phyloP scores from a whole-genome alignment of 2,797 vertebrate genomes.

The Brotula barbata region DNA sequence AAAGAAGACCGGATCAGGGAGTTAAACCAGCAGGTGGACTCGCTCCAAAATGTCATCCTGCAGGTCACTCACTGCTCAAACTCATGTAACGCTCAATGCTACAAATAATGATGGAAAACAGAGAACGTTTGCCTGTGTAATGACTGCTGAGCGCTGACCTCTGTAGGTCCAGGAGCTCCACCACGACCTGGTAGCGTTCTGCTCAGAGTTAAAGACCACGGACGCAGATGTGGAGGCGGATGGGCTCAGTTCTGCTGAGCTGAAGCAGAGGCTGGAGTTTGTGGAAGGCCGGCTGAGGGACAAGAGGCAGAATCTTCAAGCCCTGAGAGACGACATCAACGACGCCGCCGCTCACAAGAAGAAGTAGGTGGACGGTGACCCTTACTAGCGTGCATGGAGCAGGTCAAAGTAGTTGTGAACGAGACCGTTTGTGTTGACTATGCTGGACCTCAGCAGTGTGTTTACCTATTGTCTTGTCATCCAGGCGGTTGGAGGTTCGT shows the following conservation, averaged over 20 bases:
- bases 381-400: neutral
- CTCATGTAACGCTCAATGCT: neutral
- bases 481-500: constrained; percentile 71
- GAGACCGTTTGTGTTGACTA: neutral
- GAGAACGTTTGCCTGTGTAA: neutral
- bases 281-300: constrained; percentile 66
- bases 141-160: neutral
- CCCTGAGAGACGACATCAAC: constrained; percentile 64
- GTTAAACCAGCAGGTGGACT: constrained; percentile 78
- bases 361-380: constrained; percentile 49
- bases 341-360: constrained; percentile 64
- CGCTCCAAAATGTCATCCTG: constrained; percentile 73
- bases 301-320: constrained; percentile 67
- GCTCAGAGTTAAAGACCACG: constrained; percentile 75
- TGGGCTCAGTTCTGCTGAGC: constrained; percentile 51
- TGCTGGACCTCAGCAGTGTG: neutral
- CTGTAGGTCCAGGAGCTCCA: constrained; percentile 74
- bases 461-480: constrained; percentile 17
- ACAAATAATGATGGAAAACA: neutral
- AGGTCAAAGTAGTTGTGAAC: neutral
- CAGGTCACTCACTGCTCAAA: constrained; percentile 65
- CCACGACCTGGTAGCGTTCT: constrained; percentile 72
- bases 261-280: constrained; percentile 67
- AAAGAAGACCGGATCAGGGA: constrained; percentile 76
- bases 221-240: constrained; percentile 65